Percentiles rank a stretch among this genome's conserved stretches.
Evolutionary conservation across 2,888 invertebrate species (phyloP).

Genomic region (Archips xylosteana): DNA sequence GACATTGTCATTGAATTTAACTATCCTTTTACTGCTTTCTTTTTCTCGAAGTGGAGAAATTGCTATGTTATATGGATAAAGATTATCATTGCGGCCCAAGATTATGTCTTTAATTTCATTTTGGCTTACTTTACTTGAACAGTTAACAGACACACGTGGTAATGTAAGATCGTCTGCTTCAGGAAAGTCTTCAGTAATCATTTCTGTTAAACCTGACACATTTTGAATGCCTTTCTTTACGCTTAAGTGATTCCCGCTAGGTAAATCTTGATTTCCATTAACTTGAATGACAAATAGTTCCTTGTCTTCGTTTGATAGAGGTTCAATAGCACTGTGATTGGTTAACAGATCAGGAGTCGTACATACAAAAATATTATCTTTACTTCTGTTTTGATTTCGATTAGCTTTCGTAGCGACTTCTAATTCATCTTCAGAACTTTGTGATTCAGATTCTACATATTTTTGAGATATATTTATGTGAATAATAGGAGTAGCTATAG

Average conservation of each 20-base stretch:
- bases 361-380: constrained; percentile 52
- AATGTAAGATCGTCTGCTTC: constrained; percentile 64
- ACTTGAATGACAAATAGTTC: constrained; percentile 6
- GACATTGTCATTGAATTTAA: constrained; percentile 63
- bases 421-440: constrained; percentile 82
- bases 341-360: constrained; percentile 86
- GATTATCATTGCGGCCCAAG: constrained; percentile 68
- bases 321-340: constrained; percentile 82
- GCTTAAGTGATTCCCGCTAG: constrained; percentile 10
- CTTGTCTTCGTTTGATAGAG: constrained; percentile 48
- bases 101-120: constrained; percentile 73
- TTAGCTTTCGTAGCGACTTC: constrained; percentile 49
- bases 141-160: constrained; percentile 64
- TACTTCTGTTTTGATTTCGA: constrained; percentile 20
- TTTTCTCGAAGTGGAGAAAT: constrained; percentile 72
- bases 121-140: constrained; percentile 50
- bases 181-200: constrained; percentile 64
- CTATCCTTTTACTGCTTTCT: constrained; percentile 62
- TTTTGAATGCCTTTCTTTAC: constrained; percentile 47
- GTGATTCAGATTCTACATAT: constrained; percentile 75
- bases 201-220: constrained; percentile 40
- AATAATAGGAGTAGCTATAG: constrained; percentile 76
- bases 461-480: constrained; percentile 87
- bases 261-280: not conserved
- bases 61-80: constrained; percentile 77